Evolutionary conservation across 2,113 vertebrate species (phyloP), one percentile per base, ranked within the genome.

Genomic region (Numenius arquata): DNA sequence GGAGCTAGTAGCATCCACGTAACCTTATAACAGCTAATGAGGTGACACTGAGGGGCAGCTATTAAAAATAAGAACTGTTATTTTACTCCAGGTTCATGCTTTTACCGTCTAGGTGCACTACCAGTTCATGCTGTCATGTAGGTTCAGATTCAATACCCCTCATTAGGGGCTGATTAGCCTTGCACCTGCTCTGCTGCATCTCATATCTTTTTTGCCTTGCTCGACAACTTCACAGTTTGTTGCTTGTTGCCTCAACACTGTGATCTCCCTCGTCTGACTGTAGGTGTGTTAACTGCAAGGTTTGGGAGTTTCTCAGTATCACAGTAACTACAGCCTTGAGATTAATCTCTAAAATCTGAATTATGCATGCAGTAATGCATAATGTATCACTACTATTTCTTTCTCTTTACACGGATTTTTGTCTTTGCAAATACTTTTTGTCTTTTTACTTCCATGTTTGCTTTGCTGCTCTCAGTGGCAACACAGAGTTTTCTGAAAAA

Each of bases 311-410:
- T 40, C 68, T 80, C 34, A 36, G 43, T 30, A 43, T 52, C 48
- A 52, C 4, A 40, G 61, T 48, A 82, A 89, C 62, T 81, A 72
- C 62, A 89, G 53, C 40, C 50, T 76, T 53, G 45, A 76, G 53
- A 85, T 71, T 66, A 78, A 72, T 87, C 45, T 89, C 58, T 55
- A 53, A 91, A 93, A 72, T 55, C 45, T 90, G 80, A 92, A 78
- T 89, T 92, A 96, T 85, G 58, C 86, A 95, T 89, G 34, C 30
- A 85, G 38, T 52, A 41, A 92, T 53, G 12, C 66, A 81, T 89
- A 94, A 95, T 66, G 17, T n/a, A 92, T 61, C 23, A 72, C 26
- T 55, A n/a, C 40, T 68, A 43, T 55, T 95, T 68, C 36, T 68
- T 56, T 52, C 68, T 45, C 72, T 92, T 95, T 66, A 14, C 10